Base-by-base conservation (phyloP, 2,113 vertebrate genomes). In the Microcebus tavaratra region DNA sequence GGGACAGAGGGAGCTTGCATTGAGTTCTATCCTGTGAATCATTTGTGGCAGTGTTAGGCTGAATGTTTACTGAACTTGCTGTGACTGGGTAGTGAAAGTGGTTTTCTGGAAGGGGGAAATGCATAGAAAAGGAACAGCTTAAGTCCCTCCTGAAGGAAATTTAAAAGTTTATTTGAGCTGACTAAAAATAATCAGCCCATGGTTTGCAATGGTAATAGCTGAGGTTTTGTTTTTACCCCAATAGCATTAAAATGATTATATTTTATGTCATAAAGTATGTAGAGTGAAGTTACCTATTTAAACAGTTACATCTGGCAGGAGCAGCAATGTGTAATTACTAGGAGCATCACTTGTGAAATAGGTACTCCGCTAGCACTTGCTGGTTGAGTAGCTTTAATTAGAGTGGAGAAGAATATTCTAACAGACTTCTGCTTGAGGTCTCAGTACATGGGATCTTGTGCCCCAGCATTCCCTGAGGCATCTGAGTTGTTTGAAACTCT, bases 251-350 rank as follows among this genome's bases (percentile, higher is more conserved):
- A 95, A 75, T 91, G 34, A 87, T 86, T 89, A 70, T 90, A 29
- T 92, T 76, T 94, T 48, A 48, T 48, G 10, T 94, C 94, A 86
- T 96, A 88, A 21, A 6, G 42, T 55, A 45, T 84, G 27, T 93
- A 70, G 68, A 68, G 88, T 25, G 36, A 76, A 92, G 84, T 95
- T 92, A 84, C 59, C 93, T 92, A 17, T 96, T 93, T 95, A 87
- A 90, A 86, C 63, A 91, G 13, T 73, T 81, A 39, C 57, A 36
- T 6, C 27, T 97, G 93, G 13, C 90, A 23, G 59, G 48, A 97
- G 96, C 90, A 88, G 10, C 34, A 53, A 25, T 34, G 15, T 42
- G 0, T 88, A 90, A 88, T 93, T 45, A 91, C 48, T 83, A 91
- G 83, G 70, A 82, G 20, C 39, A 76, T 84, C 50, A 59, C 45